These are phyloP conservation scores for Pachliopta kotzebuea DNA, from an alignment of 2,888 invertebrate genomes.

Conservation along the genomic window DNA sequence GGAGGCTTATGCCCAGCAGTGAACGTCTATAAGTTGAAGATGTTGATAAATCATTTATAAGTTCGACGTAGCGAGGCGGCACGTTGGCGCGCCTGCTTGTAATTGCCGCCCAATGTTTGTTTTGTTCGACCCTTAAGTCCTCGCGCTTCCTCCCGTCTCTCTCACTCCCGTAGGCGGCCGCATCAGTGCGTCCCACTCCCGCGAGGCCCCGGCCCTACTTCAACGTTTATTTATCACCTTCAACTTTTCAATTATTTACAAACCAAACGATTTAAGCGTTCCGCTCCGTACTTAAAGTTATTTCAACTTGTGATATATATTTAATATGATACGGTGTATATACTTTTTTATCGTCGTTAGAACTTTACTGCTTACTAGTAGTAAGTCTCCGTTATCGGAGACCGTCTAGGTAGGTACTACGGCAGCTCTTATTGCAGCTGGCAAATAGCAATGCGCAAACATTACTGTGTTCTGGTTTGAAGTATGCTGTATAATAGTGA, in stretches of 20 bases:
- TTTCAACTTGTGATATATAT: no score
- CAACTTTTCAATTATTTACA: slow-evolving; percentile 43
- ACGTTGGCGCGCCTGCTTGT: slow-evolving; percentile 60
- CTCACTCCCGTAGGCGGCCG: slow-evolving; percentile 21
- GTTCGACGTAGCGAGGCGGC: slow-evolving; percentile 48
- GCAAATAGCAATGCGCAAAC: no score
- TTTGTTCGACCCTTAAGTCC: slow-evolving; percentile 60
- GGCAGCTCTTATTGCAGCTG: no score
- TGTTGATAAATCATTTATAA: slow-evolving; percentile 4
- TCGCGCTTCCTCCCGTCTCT: slow-evolving; percentile 35
- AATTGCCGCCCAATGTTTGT: slow-evolving; percentile 69
- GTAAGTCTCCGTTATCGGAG: no score
- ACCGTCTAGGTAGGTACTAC: no score
- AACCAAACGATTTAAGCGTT: slow-evolving; percentile 32
- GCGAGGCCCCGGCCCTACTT: slow-evolving; percentile 52
- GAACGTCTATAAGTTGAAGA: no score
- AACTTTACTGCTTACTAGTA: no score
- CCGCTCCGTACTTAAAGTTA: slow-evolving; percentile 16
- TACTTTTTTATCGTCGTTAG: no score
- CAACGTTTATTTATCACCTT: slow-evolving; percentile 60
- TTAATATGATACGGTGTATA: no score
- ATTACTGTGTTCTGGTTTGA: no score
- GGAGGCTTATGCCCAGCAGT: no score
- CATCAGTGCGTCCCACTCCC: slow-evolving; percentile 35
- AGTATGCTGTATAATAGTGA: no score